Evolutionary conservation across 2,888 invertebrate genomes (phyloP).

Genomic region (Caenorhabditis doughertyi): DNA sequence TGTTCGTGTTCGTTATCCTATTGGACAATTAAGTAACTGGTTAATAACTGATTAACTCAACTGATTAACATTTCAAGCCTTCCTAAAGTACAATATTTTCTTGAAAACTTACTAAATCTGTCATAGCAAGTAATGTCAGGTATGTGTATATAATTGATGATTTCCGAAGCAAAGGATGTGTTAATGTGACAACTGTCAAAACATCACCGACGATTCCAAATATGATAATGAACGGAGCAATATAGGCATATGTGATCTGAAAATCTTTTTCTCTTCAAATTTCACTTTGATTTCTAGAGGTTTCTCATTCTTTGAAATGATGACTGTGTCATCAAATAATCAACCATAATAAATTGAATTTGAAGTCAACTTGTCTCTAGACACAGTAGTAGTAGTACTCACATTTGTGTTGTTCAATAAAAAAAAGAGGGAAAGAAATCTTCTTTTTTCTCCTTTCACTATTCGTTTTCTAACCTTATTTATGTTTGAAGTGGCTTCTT

Average conservation of each 20-base stretch:
- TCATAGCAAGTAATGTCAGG: slow-evolving; percentile 74
- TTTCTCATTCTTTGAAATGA: slow-evolving; percentile 3
- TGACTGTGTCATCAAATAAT: slow-evolving; percentile 20
- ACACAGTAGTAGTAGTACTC: slow-evolving; percentile 46
- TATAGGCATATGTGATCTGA: slow-evolving; percentile 83
- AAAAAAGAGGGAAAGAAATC: slow-evolving; percentile 12
- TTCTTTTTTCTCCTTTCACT: neutral
- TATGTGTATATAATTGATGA: slow-evolving; percentile 84
- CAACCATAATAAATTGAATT: slow-evolving; percentile 24
- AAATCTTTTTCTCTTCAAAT: slow-evolving; percentile 28
- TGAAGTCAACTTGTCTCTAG: slow-evolving; percentile 2
- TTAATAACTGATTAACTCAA: too few relatives aligned
- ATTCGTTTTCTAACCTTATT: slow-evolving; percentile 57
- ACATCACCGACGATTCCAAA: slow-evolving; percentile 84
- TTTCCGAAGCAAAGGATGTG: slow-evolving; percentile 84
- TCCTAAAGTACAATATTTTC: too few relatives aligned
- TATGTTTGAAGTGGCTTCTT: slow-evolving; percentile 63
- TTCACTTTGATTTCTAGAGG: neutral
- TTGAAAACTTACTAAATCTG: slow-evolving; percentile 66
- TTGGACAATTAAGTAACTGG: too few relatives aligned
- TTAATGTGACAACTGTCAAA: slow-evolving; percentile 84
- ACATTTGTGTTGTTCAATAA: slow-evolving; percentile 24
- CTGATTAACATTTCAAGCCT: too few relatives aligned
- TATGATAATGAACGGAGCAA: slow-evolving; percentile 84
- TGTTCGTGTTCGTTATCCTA: too few relatives aligned